Evolutionary conservation across 35 echinoderm and acorn worm species (phyloP).

Genomic region (Diadema setosum): DNA sequence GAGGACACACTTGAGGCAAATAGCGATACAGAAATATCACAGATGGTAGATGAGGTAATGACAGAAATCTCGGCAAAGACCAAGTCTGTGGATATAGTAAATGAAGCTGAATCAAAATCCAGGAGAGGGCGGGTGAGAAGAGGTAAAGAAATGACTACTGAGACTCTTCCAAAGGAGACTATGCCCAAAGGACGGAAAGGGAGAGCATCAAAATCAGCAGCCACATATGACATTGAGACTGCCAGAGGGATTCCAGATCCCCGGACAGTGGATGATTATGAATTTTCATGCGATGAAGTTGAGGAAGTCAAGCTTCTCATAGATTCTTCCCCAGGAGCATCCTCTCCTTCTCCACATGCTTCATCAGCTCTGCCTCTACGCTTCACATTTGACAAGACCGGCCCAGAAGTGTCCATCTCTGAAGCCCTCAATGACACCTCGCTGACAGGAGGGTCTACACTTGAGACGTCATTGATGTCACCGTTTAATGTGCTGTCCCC

Average conservation of each 20-base stretch:
- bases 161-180: background rate
- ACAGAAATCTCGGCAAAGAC: background rate
- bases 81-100: constrained; percentile 12
- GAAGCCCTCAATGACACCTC: too few species aligned
- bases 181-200: constrained; percentile 44
- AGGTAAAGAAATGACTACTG: background rate
- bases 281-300: too few species aligned
- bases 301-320: too few species aligned
- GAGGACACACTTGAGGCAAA: background rate
- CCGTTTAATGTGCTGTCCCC: background rate
- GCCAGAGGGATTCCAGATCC: background rate
- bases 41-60: background rate
- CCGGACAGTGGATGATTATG: too few species aligned
- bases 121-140: constrained; percentile 37
- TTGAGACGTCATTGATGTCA: background rate
- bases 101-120: background rate
- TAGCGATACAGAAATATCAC: background rate
- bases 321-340: too few species aligned
- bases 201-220: constrained; percentile 29
- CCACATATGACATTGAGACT: background rate
- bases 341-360: too few species aligned
- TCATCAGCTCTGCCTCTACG: too few species aligned
- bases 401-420: background rate
- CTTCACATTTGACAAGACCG: background rate
- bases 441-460: background rate